Conservation (phyloP, 2,888 invertebrate genomes). For the Papilio gigon region DNA sequence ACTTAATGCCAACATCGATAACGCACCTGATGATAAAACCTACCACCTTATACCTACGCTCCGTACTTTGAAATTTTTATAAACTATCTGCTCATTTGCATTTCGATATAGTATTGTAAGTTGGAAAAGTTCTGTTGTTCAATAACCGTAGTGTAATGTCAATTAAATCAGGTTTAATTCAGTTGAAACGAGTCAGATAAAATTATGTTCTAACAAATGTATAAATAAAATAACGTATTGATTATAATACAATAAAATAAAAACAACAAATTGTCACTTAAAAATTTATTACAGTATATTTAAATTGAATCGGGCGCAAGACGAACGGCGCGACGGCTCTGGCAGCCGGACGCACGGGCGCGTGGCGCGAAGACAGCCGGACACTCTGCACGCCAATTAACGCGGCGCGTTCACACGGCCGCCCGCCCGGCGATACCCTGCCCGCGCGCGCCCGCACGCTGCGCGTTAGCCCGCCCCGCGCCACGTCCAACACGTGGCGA, state of each 20-base stretch:
- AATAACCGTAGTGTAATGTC: too few relatives aligned
- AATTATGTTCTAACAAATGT: too few relatives aligned
- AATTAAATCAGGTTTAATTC: too few relatives aligned
- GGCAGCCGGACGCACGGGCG: slow-evolving; percentile 57
- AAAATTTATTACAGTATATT: slow-evolving; percentile 64
- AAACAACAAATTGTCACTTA: slow-evolving; percentile 45
- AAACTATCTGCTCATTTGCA: slow-evolving; percentile 13
- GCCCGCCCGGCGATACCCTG: slow-evolving; percentile 56
- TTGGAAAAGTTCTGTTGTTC: background rate
- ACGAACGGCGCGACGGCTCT: slow-evolving; percentile 52
- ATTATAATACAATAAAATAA: background rate
- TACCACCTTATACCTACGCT: slow-evolving; percentile 38
- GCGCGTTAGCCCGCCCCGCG: slow-evolving; percentile 56
- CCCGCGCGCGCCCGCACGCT: slow-evolving; percentile 57
- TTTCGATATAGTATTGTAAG: background rate
- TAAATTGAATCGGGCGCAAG: slow-evolving; percentile 62
- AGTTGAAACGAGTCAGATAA: too few relatives aligned
- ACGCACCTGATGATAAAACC: slow-evolving; percentile 51
- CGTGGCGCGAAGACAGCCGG: slow-evolving; percentile 74
- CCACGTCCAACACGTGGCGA: slow-evolving; percentile 46
- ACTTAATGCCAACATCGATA: slow-evolving; percentile 68
- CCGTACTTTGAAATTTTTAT: slow-evolving; percentile 37
- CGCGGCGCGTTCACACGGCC: slow-evolving; percentile 76
- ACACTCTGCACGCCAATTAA: slow-evolving; percentile 77
- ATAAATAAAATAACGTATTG: slow-evolving; percentile 30